phyloP scores from a whole-genome alignment of 2,888 invertebrate species.

The Minunthozetes semirufus region DNA sequence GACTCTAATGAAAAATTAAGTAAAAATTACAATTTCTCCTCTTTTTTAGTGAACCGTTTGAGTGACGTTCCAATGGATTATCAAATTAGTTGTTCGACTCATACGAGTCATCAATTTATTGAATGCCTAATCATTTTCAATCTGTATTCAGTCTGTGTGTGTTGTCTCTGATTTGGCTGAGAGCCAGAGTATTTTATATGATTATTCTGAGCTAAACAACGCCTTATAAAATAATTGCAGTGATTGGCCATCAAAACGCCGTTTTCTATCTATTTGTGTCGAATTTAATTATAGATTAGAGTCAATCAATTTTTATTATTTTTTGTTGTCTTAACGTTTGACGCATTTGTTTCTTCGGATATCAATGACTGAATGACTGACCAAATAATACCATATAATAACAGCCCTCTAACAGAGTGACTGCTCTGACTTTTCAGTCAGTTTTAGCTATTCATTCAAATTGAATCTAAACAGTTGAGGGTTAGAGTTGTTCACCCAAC shows the following conservation, averaged over 20 bases:
- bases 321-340: background rate
- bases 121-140: background rate
- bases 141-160: background rate
- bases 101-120: constrained; percentile 15
- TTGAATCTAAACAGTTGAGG: background rate
- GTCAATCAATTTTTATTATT: constrained; percentile 28
- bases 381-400: constrained; percentile 28
- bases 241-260: constrained; percentile 21
- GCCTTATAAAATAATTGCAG: constrained; percentile 8
- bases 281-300: constrained; percentile 17
- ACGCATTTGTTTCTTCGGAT: constrained; percentile 9
- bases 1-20: constrained; percentile 20
- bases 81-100: constrained; percentile 22
- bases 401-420: background rate
- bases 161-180: background rate
- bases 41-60: background rate
- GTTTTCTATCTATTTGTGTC: constrained; percentile 22
- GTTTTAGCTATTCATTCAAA: constrained; percentile 18
- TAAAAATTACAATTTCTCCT: constrained; percentile 13
- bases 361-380: constrained; percentile 13
- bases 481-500: background rate
- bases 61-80: constrained; percentile 27
- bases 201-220: background rate
- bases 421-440: background rate
- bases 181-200: background rate